phyloP scores from a whole-genome alignment of 2,888 invertebrate species.

The Melikaiella ostensackeni region DNA sequence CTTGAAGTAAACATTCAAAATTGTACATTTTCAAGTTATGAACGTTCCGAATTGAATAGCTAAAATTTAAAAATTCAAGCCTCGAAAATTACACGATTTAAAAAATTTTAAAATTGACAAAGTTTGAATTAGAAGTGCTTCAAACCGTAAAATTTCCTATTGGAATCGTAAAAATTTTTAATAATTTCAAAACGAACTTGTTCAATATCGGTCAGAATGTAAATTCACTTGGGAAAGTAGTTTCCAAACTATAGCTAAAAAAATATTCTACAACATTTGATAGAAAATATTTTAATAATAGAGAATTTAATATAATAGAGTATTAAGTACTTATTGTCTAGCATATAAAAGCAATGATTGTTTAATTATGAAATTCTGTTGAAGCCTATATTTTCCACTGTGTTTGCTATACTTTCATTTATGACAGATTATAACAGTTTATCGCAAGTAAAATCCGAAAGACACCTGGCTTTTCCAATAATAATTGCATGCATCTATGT shows the following conservation, averaged over 20 bases:
- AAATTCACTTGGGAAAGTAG: too few species aligned
- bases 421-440: background rate
- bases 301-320: background rate
- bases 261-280: background rate
- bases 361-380: background rate
- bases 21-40: too few species aligned
- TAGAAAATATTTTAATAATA: background rate
- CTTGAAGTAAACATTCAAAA: too few species aligned
- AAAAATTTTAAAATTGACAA: too few species aligned
- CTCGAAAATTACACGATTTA: too few species aligned
- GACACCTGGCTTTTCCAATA: background rate
- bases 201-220: too few species aligned
- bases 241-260: background rate
- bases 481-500: background rate
- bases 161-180: too few species aligned
- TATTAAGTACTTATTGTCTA: background rate
- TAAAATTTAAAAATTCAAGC: too few species aligned
- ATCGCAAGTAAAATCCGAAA: conserved; percentile 7
- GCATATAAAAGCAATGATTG: background rate
- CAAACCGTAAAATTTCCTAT: too few species aligned
- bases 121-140: too few species aligned
- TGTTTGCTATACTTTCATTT: background rate
- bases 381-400: background rate
- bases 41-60: too few species aligned
- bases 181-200: too few species aligned